A percentile compares a stretch with the other conserved stretches of the same genome.
Conservation (phyloP, 2,113 vertebrate species). For the Bos indicus region DNA sequence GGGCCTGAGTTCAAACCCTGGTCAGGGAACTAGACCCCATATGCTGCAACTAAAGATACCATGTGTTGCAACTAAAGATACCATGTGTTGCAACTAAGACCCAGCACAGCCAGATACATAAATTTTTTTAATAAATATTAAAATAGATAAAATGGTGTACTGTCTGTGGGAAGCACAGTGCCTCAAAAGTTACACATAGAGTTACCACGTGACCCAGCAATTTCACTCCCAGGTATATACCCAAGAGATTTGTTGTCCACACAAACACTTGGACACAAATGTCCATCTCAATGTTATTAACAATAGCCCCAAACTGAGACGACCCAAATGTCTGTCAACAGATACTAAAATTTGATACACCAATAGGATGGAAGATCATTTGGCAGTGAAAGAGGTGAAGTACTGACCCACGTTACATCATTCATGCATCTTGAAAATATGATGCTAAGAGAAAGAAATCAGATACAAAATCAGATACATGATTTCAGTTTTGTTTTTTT, state of each 20-base stretch:
- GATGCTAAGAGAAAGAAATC: neutral
- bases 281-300: neutral
- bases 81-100: neutral
- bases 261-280: neutral
- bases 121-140: neutral
- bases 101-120: neutral
- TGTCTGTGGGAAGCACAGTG: neutral
- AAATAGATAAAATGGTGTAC: neutral
- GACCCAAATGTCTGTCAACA: neutral
- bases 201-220: neutral
- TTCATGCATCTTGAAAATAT: neutral
- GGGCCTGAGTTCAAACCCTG: neutral
- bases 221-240: neutral
- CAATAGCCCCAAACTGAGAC: neutral
- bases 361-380: neutral
- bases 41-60: neutral
- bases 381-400: neutral
- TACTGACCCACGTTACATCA: neutral
- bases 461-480: neutral
- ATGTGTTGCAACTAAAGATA: neutral
- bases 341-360: neutral
- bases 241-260: neutral
- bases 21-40: neutral
- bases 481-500: neutral
- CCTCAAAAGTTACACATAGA: neutral